Conservation (phyloP, 2,113 vertebrate genomes). For the Pogona vitticeps region DNA sequence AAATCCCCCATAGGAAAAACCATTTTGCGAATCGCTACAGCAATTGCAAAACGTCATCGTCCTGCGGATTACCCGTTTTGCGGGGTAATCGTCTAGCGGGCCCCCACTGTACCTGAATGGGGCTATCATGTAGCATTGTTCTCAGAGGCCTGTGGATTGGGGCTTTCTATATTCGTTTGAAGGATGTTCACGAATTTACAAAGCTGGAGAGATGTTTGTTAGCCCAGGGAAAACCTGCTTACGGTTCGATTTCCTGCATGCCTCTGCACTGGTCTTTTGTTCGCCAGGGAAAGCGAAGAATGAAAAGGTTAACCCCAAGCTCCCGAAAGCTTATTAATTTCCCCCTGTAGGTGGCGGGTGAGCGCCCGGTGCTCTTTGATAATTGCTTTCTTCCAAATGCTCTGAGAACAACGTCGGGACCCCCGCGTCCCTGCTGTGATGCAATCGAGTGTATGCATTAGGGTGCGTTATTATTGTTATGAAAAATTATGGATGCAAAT, state of each 20-base stretch:
- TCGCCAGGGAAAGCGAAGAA: background rate
- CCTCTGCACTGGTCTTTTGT: background rate
- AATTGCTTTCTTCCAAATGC: conserved; percentile 28
- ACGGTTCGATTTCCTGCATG: background rate
- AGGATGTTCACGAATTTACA: background rate
- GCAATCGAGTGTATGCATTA: conserved; percentile 18
- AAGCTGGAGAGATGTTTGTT: background rate
- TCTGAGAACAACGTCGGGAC: background rate
- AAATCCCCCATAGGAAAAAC: too few species aligned
- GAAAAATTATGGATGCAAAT: conserved; percentile 34
- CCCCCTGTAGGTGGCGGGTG: conserved; percentile 1
- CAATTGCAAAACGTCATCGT: too few species aligned
- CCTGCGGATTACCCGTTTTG: too few species aligned
- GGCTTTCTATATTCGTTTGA: background rate
- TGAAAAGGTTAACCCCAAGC: background rate
- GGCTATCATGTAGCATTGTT: too few species aligned
- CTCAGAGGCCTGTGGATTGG: too few species aligned
- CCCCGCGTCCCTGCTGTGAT: background rate
- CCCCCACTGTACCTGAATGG: too few species aligned
- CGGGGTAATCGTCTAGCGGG: too few species aligned
- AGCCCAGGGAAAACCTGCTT: background rate
- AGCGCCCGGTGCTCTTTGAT: background rate
- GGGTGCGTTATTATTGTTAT: conserved; percentile 30
- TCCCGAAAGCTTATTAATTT: conserved; percentile 25
- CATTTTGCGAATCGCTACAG: too few species aligned